These are phyloP conservation scores for Discoglossus pictus DNA, from an alignment of 2,797 vertebrate species.

Conservation along the genomic window DNA sequence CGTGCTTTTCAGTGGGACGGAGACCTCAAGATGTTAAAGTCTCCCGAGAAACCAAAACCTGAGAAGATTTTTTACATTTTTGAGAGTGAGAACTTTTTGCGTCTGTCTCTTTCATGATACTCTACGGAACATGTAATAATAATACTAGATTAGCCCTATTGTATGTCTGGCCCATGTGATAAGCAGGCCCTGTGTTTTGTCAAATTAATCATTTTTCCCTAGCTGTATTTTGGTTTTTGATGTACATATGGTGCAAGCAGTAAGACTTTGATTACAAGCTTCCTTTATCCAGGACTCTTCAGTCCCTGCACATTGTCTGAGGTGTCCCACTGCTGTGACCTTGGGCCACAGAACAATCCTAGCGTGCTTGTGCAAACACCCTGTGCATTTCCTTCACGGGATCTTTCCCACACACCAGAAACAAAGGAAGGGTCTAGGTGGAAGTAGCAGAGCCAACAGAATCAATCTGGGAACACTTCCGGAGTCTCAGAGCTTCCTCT, in stretches of 20 bases:
- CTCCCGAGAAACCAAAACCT: too few relatives aligned
- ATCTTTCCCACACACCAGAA: conserved; percentile 79
- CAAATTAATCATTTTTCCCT: too few relatives aligned
- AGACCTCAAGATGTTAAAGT: too few relatives aligned
- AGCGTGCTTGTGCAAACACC: conserved; percentile 71
- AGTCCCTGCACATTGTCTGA: conserved; percentile 31
- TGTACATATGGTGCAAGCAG: conserved; percentile 26
- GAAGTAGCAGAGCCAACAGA: conserved; percentile 72
- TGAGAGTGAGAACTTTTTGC: too few relatives aligned
- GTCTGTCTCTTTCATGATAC: too few relatives aligned
- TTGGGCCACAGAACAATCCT: conserved; percentile 75
- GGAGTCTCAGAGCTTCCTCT: conserved; percentile 37
- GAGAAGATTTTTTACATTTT: too few relatives aligned
- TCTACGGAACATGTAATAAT: too few relatives aligned
- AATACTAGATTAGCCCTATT: too few relatives aligned
- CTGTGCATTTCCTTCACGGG: conserved; percentile 76
- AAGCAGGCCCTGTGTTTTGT: too few relatives aligned
- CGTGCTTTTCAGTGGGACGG: too few relatives aligned
- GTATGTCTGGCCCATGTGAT: too few relatives aligned
- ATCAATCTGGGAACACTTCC: conserved; percentile 54
- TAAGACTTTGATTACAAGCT: conserved; percentile 32
- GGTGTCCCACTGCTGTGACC: conserved; percentile 46
- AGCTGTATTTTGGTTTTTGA: conserved; percentile 9
- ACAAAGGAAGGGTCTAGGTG: conserved; percentile 71
- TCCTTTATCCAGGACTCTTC: conserved; percentile 33